Conservation (phyloP, 2,888 invertebrate species). For the Lamproptera curius region DNA sequence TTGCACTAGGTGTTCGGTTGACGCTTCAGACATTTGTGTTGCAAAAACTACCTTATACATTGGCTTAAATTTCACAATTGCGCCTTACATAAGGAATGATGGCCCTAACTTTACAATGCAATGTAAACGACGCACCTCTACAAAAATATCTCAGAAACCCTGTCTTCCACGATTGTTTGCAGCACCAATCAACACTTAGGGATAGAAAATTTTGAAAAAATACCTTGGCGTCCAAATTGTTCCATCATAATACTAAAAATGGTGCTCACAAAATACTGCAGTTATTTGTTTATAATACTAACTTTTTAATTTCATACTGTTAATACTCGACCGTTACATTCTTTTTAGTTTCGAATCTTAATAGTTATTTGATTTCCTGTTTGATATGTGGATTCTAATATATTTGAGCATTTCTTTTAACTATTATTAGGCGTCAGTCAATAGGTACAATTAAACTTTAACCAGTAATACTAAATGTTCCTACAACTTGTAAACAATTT, state of each 20-base stretch:
- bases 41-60: slow-evolving; percentile 30
- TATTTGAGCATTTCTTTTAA: slow-evolving; percentile 10
- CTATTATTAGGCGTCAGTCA: slow-evolving; percentile 2
- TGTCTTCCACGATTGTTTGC: slow-evolving; percentile 53
- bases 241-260: not conserved
- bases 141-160: slow-evolving; percentile 58
- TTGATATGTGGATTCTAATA: slow-evolving; percentile 14
- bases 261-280: too few relatives aligned
- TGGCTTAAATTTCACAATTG: slow-evolving; percentile 56
- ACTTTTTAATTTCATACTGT: too few relatives aligned
- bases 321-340: not conserved
- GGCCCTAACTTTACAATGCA: slow-evolving; percentile 40
- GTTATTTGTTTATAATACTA: too few relatives aligned
- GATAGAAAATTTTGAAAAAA: slow-evolving; percentile 41
- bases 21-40: slow-evolving; percentile 36
- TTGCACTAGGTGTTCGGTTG: slow-evolving; percentile 1
- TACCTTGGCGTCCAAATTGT: not conserved
- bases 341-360: not conserved
- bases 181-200: slow-evolving; percentile 67
- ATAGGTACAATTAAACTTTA: not conserved
- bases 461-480: too few relatives aligned
- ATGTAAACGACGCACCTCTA: slow-evolving; percentile 43
- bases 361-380: not conserved
- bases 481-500: too few relatives aligned
- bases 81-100: slow-evolving; percentile 61